Evolutionary conservation across 2,888 invertebrate species (phyloP), one percentile per base, ranked within the genome.

Genomic region (Rhimphoctona megacephalus): DNA sequence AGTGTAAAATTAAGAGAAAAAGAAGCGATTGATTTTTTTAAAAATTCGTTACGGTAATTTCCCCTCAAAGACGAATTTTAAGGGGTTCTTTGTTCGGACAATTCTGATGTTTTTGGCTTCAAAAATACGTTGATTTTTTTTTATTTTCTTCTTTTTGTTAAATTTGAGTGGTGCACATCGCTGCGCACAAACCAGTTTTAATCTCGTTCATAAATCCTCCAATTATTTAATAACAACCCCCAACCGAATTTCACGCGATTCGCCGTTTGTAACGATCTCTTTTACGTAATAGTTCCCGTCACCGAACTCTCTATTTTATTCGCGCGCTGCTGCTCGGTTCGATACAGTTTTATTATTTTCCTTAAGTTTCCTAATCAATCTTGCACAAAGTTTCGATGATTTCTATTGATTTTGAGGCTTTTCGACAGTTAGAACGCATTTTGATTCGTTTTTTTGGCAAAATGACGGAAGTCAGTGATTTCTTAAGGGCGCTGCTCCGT

Each of bases 221-320:
- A 57, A 54, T 73, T 33, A 49, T 64, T 46, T 36, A 81, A 81
- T 49, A 72, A 72, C 61, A 72, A 64, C 36, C 46, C 69, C 54
- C 52, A 39, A 43, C 25, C 36, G 54, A 73, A 66, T 81, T 79
- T 81, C 72, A 72, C 81, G 70, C 72, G 80, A 78, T 54, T 25
- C 33, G 46, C 61, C 33, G 46, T 73, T 72, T 19, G 64, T 43
- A 64, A 49, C 72, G 61, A 49, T 61, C 25, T 22, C 2, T 25
- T 73, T 81, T 81, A 81, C 72, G 72, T 64, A 81, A 81, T 64
- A 54, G 43, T 30, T 69, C 54, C 39, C 54, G 67, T 69, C 54
- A 36, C 67, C 78, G 30, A 78, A 73, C 81, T 81, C 81, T 81
- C 81, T 80, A 81, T 73, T 81, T 72, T 81, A 81, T 81, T 81